Conservation (phyloP, 2,888 invertebrate genomes). For the Thyatira batis region DNA sequence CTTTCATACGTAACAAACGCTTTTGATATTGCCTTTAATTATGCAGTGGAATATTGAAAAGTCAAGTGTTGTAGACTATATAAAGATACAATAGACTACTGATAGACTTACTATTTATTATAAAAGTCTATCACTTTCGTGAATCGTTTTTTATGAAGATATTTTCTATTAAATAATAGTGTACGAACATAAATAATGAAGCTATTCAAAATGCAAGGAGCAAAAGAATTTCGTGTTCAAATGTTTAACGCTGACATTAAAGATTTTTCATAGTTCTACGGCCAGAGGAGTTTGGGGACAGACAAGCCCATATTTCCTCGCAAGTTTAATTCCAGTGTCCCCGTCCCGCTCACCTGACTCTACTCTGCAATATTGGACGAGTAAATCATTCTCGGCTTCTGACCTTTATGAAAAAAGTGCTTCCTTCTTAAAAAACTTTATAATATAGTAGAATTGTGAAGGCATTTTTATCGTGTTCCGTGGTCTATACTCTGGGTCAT, state of each 20-base stretch:
- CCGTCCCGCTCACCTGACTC: conserved; percentile 62
- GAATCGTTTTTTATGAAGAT: no score
- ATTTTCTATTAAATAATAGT: no score
- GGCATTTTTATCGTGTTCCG: background rate
- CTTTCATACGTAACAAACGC: background rate
- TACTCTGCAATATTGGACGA: conserved; percentile 54
- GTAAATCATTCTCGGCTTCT: conserved; percentile 61
- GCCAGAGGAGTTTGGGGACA: conserved; percentile 18
- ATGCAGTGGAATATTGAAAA: no score
- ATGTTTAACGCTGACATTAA: background rate
- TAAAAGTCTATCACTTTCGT: no score
- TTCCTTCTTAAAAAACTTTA: background rate
- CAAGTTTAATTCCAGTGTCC: conserved; percentile 64
- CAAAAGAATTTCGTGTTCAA: background rate
- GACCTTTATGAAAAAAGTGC: conserved; percentile 48
- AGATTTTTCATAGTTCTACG: background rate
- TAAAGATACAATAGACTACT: no score
- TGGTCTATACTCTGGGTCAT: no score
- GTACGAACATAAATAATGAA: no score
- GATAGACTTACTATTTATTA: no score
- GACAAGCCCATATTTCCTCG: conserved; percentile 56
- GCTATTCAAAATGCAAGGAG: no score
- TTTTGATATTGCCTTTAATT: no score
- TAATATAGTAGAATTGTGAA: background rate
- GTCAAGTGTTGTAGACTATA: no score